Percentiles rank a stretch among this genome's conserved stretches.
phyloP scores from a whole-genome alignment of 2,113 vertebrate species.

The Hyperoodon ampullatus region DNA sequence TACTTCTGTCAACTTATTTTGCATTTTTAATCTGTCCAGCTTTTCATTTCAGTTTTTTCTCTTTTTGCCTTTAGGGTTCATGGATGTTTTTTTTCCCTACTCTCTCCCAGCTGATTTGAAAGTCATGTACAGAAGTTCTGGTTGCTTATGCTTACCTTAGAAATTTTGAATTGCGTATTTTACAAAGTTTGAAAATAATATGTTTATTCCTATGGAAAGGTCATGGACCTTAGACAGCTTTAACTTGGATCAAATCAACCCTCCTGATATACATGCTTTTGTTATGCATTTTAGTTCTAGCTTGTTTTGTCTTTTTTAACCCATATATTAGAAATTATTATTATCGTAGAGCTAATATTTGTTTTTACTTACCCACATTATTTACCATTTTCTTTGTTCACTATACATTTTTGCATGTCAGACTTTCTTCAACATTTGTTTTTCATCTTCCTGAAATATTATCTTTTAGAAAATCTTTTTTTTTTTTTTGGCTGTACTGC shows the following conservation, averaged over 20 bases:
- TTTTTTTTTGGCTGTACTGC: too few species aligned
- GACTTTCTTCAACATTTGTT: not conserved
- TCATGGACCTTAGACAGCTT: not conserved
- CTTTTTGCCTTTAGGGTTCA: not conserved
- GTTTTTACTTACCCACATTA: not conserved
- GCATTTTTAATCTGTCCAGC: not conserved
- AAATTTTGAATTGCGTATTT: not conserved
- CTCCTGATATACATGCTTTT: not conserved
- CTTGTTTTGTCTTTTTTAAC: not conserved
- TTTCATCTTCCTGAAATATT: not conserved
- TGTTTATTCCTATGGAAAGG: not conserved
- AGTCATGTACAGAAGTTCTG: not conserved
- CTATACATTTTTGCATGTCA: too few species aligned
- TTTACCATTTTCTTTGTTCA: conserved; percentile 6
- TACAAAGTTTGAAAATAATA: not conserved
- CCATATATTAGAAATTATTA: not conserved
- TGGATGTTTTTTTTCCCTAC: not conserved
- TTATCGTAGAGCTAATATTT: not conserved
- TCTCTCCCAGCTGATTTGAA: not conserved
- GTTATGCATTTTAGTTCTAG: not conserved
- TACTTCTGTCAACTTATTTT: too few species aligned
- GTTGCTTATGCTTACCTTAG: not conserved
- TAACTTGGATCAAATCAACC: not conserved
- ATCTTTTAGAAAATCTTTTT: too few species aligned
- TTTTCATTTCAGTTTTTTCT: not conserved